phyloP scores from a whole-genome alignment of 2,888 invertebrate species.

The Cephus runcator region DNA sequence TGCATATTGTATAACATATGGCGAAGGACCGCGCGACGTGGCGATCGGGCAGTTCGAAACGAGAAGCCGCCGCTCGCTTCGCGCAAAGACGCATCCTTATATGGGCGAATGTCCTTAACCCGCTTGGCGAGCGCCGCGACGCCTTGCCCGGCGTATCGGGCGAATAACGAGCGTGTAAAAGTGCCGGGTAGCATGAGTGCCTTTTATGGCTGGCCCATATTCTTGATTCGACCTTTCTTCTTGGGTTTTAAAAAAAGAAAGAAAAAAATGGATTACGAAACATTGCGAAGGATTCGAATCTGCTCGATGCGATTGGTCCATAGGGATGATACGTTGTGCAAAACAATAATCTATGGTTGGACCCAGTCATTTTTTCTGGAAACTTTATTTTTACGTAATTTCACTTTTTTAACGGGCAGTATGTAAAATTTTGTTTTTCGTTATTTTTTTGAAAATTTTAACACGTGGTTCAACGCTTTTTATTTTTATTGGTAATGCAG shows the following conservation, averaged over 20 bases:
- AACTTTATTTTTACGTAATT: too few species aligned
- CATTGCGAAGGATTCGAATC: not conserved
- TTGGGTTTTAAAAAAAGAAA: constrained; percentile 12
- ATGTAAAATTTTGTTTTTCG: not conserved
- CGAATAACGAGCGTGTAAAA: constrained; percentile 13
- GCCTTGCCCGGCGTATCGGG: constrained; percentile 9
- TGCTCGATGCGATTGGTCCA: not conserved
- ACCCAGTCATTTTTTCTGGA: not conserved
- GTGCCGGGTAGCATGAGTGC: constrained; percentile 33
- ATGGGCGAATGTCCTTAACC: constrained; percentile 64
- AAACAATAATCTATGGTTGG: not conserved
- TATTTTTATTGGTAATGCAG: not conserved
- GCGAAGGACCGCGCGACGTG: not conserved
- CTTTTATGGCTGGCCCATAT: constrained; percentile 60
- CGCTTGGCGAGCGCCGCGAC: constrained; percentile 44
- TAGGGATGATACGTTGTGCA: not conserved
- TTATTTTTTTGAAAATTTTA: not conserved
- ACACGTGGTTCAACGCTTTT: not conserved
- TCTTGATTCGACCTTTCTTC: constrained; percentile 32
- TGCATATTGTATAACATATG: not conserved
- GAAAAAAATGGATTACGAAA: constrained; percentile 5
- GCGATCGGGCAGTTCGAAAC: not conserved
- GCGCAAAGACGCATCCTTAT: constrained; percentile 59
- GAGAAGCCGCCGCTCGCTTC: not conserved
- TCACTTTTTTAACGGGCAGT: not conserved